Base-by-base conservation (phyloP, 92 coral and sea anemone species). In the Virgularia gustaviana region DNA sequence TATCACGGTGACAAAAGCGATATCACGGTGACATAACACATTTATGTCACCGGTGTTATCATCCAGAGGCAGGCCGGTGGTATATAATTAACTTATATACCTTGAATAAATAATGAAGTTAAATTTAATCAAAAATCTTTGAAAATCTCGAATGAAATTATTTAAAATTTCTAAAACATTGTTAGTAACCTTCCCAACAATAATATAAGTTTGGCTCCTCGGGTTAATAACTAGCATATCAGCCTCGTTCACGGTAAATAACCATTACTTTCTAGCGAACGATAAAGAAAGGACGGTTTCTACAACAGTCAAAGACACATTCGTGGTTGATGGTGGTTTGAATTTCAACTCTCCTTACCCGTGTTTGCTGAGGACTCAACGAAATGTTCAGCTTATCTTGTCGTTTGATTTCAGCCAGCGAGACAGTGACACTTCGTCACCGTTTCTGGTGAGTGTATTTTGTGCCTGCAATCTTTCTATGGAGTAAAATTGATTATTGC, bases 381-480 rank as follows among this genome's bases (percentile, higher is more conserved):
- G 96, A 63, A 80, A 85, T 15, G 96, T 89, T 31, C 88, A 89
- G 49, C 23, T 89, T 37, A 75, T 71, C 49, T 65, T 89, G 44
- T 89, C 96, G 9, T 89, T 83, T 66, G 96, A 89, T 62, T 89
- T 83, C 81, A 89, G 96, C 49, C 86, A 85, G 36, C 82, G 90
- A 18, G 86, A 86, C 1, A 77, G 65, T 22, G 75, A 68, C 55
- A 49, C 32, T 6, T 28, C 53, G 20, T 82, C 75, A 27, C 90
- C 84, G 52, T 58, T 77, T 22, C 9, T 9, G 5, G 75, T 68
- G 18, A n/a, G 71, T 36, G 18, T 6, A 3, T 12, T 18, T 1
- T 25, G 8, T n/a, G 31, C 15, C 15, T 55, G 27, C 12, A 7
- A 25, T 55, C 27, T 24, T 2, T 15, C 4, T 20, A 60, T 12